These are phyloP conservation scores for Azemiops feae DNA, from an alignment of 2,113 vertebrate species.

Conservation along the genomic window DNA sequence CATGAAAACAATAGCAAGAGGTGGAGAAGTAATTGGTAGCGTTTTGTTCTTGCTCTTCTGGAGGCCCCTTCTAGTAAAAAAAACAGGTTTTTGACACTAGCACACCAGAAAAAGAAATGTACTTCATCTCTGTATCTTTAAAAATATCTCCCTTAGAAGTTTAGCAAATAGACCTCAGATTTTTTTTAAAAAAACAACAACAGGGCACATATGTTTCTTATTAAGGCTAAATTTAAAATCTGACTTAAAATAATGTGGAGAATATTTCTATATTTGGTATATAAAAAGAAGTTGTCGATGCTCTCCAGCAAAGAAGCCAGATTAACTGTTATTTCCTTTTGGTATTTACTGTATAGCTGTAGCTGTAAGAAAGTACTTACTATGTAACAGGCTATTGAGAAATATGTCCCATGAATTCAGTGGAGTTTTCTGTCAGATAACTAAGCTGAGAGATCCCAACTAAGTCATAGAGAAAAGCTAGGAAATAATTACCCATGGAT, in stretches of 20 bases:
- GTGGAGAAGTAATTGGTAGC: neutral
- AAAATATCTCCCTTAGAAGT: conserved; percentile 25
- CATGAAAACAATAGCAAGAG: neutral
- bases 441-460: neutral
- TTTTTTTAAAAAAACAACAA: conserved; percentile 6
- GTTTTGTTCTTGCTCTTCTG: neutral
- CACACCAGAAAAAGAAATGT: neutral
- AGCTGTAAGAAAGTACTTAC: conserved; percentile 16
- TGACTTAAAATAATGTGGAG: conserved; percentile 36
- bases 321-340: conserved; percentile 32
- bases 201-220: conserved; percentile 38
- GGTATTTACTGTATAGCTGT: neutral
- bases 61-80: conserved; percentile 1
- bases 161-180: conserved; percentile 23
- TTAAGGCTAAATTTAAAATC: conserved; percentile 38
- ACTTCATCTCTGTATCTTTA: neutral
- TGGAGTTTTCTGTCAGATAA: neutral
- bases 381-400: neutral
- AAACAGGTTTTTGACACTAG: rapidly evolving
- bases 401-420: neutral
- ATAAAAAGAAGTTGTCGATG: conserved; percentile 30
- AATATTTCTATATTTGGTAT: conserved; percentile 33
- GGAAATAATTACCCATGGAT: neutral
- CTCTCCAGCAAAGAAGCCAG: conserved; percentile 28
- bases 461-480: conserved; percentile 6